A percentile compares a stretch with the other conserved stretches of the same genome.
phyloP scores from a whole-genome alignment of 2,113 vertebrate genomes.

The Columba livia region DNA sequence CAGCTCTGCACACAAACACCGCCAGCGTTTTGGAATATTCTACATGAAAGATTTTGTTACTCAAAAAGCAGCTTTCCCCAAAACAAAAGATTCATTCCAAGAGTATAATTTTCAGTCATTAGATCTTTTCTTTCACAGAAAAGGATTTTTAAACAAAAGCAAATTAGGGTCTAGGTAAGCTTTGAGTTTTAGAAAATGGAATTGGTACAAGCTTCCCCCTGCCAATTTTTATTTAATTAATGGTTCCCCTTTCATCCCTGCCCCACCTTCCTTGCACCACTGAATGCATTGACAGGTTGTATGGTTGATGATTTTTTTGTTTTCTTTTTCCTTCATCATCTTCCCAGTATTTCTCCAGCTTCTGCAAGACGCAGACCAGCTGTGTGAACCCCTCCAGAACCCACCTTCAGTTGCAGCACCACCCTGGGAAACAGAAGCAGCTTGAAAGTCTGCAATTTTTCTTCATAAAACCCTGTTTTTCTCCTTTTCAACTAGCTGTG shows the following conservation, averaged over 20 bases:
- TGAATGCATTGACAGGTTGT: background rate
- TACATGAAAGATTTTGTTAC: background rate
- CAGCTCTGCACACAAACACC: background rate
- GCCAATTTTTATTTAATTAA: background rate
- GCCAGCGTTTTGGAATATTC: background rate
- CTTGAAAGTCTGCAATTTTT: background rate
- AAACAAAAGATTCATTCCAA: background rate
- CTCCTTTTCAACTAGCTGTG: background rate
- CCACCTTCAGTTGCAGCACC: background rate
- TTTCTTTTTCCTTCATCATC: background rate
- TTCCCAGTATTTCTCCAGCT: background rate
- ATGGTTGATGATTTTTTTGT: background rate
- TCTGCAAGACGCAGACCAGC: background rate
- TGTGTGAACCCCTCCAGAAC: background rate
- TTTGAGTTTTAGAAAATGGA: background rate
- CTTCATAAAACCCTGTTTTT: background rate
- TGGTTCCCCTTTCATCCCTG: background rate
- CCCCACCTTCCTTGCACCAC: background rate
- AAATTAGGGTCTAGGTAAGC: background rate
- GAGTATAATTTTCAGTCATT: background rate
- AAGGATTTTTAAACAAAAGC: background rate
- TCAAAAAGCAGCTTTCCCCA: background rate
- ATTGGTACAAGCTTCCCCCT: background rate
- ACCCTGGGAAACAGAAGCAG: background rate
- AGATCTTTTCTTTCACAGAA: background rate